Conservation (phyloP, 2,797 vertebrate genomes). For the Gallinago stenura region DNA sequence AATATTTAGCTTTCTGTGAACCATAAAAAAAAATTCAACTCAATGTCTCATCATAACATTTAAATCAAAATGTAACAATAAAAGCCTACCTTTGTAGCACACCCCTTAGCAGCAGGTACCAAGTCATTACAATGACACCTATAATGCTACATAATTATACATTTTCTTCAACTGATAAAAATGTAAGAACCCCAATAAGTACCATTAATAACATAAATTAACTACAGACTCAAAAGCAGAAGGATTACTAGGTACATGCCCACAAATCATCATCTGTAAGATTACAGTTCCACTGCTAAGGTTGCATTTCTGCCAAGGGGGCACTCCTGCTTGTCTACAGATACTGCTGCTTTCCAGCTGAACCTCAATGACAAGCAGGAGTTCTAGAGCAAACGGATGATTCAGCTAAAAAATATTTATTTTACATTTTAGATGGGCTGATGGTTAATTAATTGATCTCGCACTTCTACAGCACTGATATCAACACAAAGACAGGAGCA, state of each 20-base stretch:
- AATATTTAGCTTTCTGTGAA: not conserved
- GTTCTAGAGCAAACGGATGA: not conserved
- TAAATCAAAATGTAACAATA: not conserved
- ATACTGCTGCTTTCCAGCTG: not conserved
- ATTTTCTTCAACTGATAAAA: not conserved
- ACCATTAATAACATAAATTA: not conserved
- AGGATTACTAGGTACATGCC: not conserved
- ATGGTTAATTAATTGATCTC: not conserved
- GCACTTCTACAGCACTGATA: not conserved
- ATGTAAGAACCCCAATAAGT: not conserved
- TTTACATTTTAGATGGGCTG: not conserved
- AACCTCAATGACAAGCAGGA: not conserved
- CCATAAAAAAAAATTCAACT: not conserved
- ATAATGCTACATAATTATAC: not conserved
- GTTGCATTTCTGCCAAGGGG: not conserved
- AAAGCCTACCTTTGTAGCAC: not conserved
- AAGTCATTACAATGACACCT: not conserved
- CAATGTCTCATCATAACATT: not conserved
- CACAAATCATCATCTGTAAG: not conserved
- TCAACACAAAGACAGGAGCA: not conserved
- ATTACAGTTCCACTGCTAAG: not conserved
- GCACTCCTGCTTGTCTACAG: not conserved
- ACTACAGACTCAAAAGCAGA: not conserved
- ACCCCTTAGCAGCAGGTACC: accelerated
- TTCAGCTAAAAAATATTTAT: not conserved